Base-by-base conservation (phyloP, 2,888 invertebrate genomes). In the Platypus cylindrus region DNA sequence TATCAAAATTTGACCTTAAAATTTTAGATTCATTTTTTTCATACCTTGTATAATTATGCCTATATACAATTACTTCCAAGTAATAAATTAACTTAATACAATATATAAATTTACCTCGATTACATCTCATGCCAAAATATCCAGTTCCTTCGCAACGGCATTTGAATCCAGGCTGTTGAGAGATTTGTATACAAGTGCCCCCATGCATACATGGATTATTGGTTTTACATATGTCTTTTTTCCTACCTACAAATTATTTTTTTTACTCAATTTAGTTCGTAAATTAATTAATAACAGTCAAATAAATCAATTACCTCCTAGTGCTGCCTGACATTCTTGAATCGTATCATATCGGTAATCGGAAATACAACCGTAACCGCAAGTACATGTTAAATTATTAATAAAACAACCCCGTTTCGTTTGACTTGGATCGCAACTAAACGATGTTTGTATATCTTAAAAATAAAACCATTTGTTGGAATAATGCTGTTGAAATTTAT, bases 141-240 rank as follows among this genome's bases (percentile, higher is more conserved):
- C 80, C 81, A n/a, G 79, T 78, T 34, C 78, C 77, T 48, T 76
- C 77, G 51, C 80, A 81, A 46, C 73, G 66, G 53, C 80, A 81
- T 48, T 68, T 66, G 56, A 64, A 81, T 7, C 77, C 75, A 1
- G 75, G 75, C 3, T 71, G 68, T 42, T 71, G 70, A 1, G 68
- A 64, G 9, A 75, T 75, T 58, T 80, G 79, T 28, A 71, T 70
- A 56, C 83, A 84, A 11, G 67, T 70, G 4, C 71, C 69, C 3
- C 75, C 75, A 40, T 75, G 68, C 40, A 68, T 47, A 51, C 84
- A 83, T 1, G 80, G 80, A 26, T 50, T 49, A 46, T 63, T 62
- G 18, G 66, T 64, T 38, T 63, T 67, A 57, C 84, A 84, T 11
- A 73, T 69, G 52, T 83, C 77, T 17, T 68, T 65, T 48, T 65